Evolutionary conservation across 2,113 vertebrate genomes (phyloP), one percentile per base, ranked within the genome.

Genomic region (Triplophysa siluroides): DNA sequence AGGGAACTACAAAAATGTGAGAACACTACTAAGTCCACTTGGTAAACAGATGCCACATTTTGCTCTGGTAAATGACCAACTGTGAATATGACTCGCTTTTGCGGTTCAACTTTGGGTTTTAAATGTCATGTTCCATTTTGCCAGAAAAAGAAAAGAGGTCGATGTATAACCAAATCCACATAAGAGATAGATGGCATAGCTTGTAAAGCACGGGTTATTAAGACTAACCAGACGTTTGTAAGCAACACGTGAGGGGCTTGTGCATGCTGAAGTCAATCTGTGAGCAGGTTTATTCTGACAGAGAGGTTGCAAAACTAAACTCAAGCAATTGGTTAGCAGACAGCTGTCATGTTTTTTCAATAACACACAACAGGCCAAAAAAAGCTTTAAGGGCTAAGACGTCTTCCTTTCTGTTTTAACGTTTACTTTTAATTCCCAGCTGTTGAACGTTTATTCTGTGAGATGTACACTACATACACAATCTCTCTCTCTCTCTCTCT

Each of bases 21-120:
- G 86, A 85, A 85, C 78, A 88, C 85, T 78, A n/a, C 86, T 87
- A 86, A 83, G 85, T 74, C 70, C 23, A 38, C 33, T 78, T 21
- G 65, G 58, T 76, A 85, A 90, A 91, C 89, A 92, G 82, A 88
- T 73, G 64, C 52, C 74, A 82, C 86, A 89, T 89, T 91, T 88
- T 90, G 73, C 84, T 80, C 85, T 33, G 80, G 84, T 65, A 81
- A 58, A 88, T 78, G 85, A 76, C 76, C 61, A 21, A 21, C 81
- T 78, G 77, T 21, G 75, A 83, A 81, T 83, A 84, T 85, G 79
- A 56, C 74, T 78, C 62, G 56, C 80, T 86, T 80, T 47, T 60
- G 58, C n/a, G 60, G 79, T 26, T 69, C 33, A 73, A 79, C 19
- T 38, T 21, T 26, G 66, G 47, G 62, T 81, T 72, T 58, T 60